Conservation (phyloP, 2,797 vertebrate species). For the Furcifer pardalis region DNA sequence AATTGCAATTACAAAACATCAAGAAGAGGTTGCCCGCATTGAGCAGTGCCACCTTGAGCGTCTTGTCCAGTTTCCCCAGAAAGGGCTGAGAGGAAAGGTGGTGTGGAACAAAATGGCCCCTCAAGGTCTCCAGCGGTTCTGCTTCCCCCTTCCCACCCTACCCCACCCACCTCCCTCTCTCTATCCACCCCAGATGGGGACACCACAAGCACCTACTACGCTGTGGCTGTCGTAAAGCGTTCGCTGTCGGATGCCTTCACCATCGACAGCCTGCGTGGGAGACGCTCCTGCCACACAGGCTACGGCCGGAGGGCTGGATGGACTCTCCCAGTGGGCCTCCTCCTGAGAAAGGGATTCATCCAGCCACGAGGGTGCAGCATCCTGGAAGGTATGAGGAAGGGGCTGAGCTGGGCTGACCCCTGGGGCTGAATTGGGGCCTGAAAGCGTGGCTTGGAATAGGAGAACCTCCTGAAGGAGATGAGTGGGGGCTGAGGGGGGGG, state of each 20-base stretch:
- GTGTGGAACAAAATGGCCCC: background rate
- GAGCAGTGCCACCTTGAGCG: too few species aligned
- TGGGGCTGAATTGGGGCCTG: too few species aligned
- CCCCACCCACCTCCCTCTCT: conserved; percentile 60
- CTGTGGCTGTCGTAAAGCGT: conserved; percentile 86
- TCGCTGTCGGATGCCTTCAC: conserved; percentile 76
- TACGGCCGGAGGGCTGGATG: conserved; percentile 86
- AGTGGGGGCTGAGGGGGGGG: background rate
- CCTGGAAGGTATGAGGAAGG: conserved; percentile 75
- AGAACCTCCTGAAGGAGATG: too few species aligned
- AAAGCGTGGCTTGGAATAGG: too few species aligned
- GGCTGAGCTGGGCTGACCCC: too few species aligned
- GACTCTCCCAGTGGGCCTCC: conserved; percentile 83
- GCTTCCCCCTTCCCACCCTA: too few species aligned
- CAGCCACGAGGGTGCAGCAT: conserved; percentile 74
- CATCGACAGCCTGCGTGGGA: conserved; percentile 82
- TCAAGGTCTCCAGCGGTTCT: background rate
- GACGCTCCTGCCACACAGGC: conserved; percentile 89
- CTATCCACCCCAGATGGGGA: conserved; percentile 50
- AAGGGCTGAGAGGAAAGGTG: too few species aligned
- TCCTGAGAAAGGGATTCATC: conserved; percentile 79
- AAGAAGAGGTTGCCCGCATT: too few species aligned
- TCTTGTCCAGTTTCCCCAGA: too few species aligned
- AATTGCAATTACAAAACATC: too few species aligned
- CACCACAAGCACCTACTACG: conserved; percentile 84